Evolutionary conservation across 2,888 invertebrate species (phyloP), one percentile per base, ranked within the genome.

Genomic region (Drosophila meridionalis): DNA sequence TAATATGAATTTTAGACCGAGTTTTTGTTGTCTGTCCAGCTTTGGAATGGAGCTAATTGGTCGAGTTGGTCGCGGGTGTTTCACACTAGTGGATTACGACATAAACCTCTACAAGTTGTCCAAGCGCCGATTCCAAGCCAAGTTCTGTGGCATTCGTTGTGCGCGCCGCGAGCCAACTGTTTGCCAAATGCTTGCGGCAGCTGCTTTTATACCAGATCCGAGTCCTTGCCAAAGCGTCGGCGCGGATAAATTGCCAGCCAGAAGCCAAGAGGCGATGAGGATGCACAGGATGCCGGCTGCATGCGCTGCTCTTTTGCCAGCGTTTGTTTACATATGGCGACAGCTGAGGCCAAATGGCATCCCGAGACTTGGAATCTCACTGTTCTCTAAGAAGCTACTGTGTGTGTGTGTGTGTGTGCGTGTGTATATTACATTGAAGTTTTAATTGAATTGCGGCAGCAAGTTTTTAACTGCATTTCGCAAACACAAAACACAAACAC

Each of bases 361-460:
- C 45, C 48, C 55, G 34, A 57, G 71, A 47, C 68, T 66, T 68
- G 79, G 62, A 65, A 63, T 62, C 69, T 42, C 26, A 64, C 47
- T 66, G 60, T 67, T 73, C 47, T 47, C 72, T 45, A 60, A 50
- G 57, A 76, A 50, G 48, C 56, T 14, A 26, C 20, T 66, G 52
- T 58, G 53, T 36, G 47, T 20, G 28, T 38, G 57, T 48, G 28
- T 45, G 45, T 64, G 45, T 52, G 65, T 61, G 52, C 53, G 28
- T 55, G 62, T 50, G 68, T 38, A 66, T 67, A 58, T 76, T 64
- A 74, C 80, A 85, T 83, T 82, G 80, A 87, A 87, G 86, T 87
- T 87, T 87, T 87, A 87, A 87, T 87, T 87, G 89, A 87, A 87
- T 87, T 87, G 87, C 83, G 87, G 87, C 79, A 75, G 89, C 76